Conservation (phyloP, 2,113 vertebrate species). For the Hippocampus comes region DNA sequence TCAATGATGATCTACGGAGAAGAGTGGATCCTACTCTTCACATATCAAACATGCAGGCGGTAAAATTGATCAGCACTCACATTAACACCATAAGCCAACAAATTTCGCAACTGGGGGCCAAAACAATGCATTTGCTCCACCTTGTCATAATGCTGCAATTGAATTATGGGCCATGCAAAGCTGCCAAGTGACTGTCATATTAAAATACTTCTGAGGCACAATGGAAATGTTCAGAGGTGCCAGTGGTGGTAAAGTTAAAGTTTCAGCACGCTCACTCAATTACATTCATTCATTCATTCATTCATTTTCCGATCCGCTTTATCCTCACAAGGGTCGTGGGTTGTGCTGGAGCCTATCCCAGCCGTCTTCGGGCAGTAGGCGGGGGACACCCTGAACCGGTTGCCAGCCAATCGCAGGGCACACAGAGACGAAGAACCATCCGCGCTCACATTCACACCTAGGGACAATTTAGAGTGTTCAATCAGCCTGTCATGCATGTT, state of each 20-base stretch:
- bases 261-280: background rate
- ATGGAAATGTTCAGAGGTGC: background rate
- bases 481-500: too few species aligned
- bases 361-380: too few species aligned
- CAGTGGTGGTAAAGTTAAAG: background rate
- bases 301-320: too few species aligned
- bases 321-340: too few species aligned
- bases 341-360: too few species aligned
- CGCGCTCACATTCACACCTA: too few species aligned
- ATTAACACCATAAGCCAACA: conserved; percentile 5
- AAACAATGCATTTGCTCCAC: conserved; percentile 46
- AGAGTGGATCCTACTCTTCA: conserved; percentile 33
- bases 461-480: too few species aligned
- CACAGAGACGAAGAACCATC: too few species aligned
- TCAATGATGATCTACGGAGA: conserved; percentile 37
- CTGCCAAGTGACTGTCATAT: conserved; percentile 8
- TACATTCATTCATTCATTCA: too few species aligned
- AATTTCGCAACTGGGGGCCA: conserved; percentile 38
- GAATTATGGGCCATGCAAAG: conserved; percentile 12
- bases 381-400: too few species aligned
- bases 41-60: conserved; percentile 3
- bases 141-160: conserved; percentile 24
- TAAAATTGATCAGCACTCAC: conserved; percentile 15
- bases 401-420: too few species aligned
- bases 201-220: background rate